Evolutionary conservation across 1,140 invertebrate genomes (phyloP), one percentile per base, ranked within the genome.

Genomic region (Cyrtorhinus lividipennis): DNA sequence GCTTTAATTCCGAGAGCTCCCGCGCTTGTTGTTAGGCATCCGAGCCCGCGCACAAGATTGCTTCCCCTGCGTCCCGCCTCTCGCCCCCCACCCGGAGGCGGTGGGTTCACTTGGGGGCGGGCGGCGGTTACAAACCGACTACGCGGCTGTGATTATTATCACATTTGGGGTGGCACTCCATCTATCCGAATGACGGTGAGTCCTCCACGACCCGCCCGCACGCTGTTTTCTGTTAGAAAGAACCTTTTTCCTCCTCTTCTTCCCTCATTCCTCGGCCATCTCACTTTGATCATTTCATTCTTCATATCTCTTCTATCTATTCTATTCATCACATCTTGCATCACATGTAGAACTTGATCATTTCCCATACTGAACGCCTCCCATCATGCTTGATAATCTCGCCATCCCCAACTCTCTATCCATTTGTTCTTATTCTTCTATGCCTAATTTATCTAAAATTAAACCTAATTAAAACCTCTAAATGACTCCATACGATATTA

Each of bases 11-110:
- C 58, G 58, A 10, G 53, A 24, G 24, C 56, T n/a, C 24, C 27
- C 48, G 48, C 48, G 48, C 48, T 53, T 53, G 48, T 53, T 53
- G 48, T 53, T 53, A 53, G 48, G 48, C 48, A 53, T 24, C 27
- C 27, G 58, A 30, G 58, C 58, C 24, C 58, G 58, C 58, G 58
- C 58, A 59, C 58, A 59, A 59, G 24, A 59, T 59, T 59, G 58
- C 58, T 30, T 30, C 26, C 24, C n/a, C 58, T 24, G 13, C 56
- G 13, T n/a, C 8, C 38, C 38, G 38, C 48, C 48, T 15, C 48
- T 20, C 48, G 12, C 48, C 18, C 18, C 18, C 48, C 10, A 10
- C 10, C 48, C 48, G 10, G 10, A 10, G 12, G 48, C 8, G 12
- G 48, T 20, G 12, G 20, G 8, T 10, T 3, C 48, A 20, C 48